Conservation (phyloP, 1,140 invertebrate genomes). For the Orius laevigatus region DNA sequence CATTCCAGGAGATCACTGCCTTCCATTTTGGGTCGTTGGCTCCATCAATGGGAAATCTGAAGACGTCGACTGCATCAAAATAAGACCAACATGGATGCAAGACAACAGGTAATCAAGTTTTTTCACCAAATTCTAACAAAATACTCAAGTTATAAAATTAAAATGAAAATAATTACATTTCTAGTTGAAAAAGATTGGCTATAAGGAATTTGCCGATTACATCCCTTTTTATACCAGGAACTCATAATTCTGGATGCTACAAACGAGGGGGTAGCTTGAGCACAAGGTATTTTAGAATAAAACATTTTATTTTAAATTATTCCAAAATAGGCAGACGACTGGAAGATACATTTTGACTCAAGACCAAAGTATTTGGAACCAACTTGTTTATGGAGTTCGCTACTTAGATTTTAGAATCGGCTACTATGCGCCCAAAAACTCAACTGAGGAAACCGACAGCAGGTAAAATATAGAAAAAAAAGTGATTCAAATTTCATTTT, state of each 20-base stretch:
- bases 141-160: slow-evolving; percentile 6
- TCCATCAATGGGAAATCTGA: slow-evolving; percentile 30
- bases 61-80: slow-evolving; percentile 38
- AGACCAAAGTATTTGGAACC: slow-evolving; percentile 58
- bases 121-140: too few species aligned
- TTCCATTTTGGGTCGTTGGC: slow-evolving; percentile 34
- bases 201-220: slow-evolving; percentile 36
- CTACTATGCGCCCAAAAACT: slow-evolving; percentile 30
- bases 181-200: slow-evolving; percentile 25
- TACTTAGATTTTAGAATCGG: slow-evolving; percentile 62
- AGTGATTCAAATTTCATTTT: background rate
- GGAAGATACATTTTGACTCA: slow-evolving; percentile 41
- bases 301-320: too few species aligned
- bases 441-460: slow-evolving; percentile 8
- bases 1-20: slow-evolving; percentile 24
- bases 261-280: slow-evolving; percentile 26
- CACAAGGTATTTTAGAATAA: slow-evolving; percentile 21
- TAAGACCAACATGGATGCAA: slow-evolving; percentile 49
- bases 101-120: slow-evolving; percentile 31
- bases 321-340: slow-evolving; percentile 23
- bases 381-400: slow-evolving; percentile 61
- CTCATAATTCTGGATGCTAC: slow-evolving; percentile 50
- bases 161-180: slow-evolving; percentile 9
- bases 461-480: background rate
- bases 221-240: slow-evolving; percentile 45